These are phyloP conservation scores for Acrobasis consociella DNA, from an alignment of 2,888 invertebrate species.

Conservation along the genomic window DNA sequence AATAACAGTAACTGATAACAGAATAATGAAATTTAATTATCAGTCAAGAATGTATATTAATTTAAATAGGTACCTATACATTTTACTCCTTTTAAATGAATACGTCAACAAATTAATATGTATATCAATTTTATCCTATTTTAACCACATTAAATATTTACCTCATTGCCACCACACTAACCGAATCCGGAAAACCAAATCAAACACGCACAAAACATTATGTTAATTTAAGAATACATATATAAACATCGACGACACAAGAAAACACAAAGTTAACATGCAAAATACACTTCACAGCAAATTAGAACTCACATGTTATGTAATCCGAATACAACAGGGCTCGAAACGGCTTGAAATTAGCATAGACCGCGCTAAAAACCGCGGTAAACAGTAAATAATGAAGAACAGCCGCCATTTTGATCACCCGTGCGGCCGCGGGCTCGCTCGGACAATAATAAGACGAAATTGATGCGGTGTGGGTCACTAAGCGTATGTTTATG, in stretches of 20 bases:
- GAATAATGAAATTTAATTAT: too few species aligned
- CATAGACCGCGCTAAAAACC: slow-evolving; percentile 1
- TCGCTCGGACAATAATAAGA: slow-evolving; percentile 7
- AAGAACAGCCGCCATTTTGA: slow-evolving; percentile 5
- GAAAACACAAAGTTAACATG: slow-evolving; percentile 6
- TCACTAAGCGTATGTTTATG: background rate
- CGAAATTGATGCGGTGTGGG: background rate
- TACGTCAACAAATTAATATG: too few species aligned
- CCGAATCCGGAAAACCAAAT: background rate
- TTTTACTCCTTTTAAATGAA: too few species aligned
- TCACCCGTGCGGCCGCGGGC: slow-evolving; percentile 12
- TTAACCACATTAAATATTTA: background rate
- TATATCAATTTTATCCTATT: too few species aligned
- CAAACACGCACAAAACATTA: background rate
- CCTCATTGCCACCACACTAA: background rate
- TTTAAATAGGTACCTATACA: too few species aligned
- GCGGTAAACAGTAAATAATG: slow-evolving; percentile 2
- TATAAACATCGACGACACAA: slow-evolving; percentile 9
- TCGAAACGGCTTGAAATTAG: slow-evolving; percentile 20
- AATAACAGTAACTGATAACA: too few species aligned
- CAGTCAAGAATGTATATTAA: too few species aligned
- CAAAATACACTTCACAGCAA: slow-evolving; percentile 20
- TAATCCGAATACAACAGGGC: slow-evolving; percentile 57
- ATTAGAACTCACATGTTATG: slow-evolving; percentile 65
- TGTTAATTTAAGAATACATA: background rate